A percentile compares a stretch with the other conserved stretches of the same genome.
Evolutionary conservation across 1,140 invertebrate genomes (phyloP).

Genomic region (Hylaeus anthracinus): DNA sequence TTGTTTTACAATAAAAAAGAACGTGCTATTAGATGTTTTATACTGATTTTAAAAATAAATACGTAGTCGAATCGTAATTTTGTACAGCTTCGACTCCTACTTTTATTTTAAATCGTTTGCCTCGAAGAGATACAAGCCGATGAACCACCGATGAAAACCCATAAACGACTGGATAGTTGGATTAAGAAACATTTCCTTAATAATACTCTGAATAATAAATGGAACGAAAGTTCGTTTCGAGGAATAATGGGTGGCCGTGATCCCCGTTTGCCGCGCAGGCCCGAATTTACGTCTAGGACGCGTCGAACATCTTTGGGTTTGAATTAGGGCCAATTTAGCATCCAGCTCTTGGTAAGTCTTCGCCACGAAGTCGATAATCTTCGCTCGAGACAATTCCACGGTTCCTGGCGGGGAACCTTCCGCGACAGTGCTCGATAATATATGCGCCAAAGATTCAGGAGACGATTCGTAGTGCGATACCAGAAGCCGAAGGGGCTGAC

Average conservation of each 20-base stretch:
- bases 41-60: too few species aligned
- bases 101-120: too few species aligned
- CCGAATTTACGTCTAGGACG: neutral
- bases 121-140: too few species aligned
- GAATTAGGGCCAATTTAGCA: constrained; percentile 25
- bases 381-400: constrained; percentile 30
- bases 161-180: too few species aligned
- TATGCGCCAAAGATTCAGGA: constrained; percentile 76
- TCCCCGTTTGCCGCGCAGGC: neutral
- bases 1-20: too few species aligned
- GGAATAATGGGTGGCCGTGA: too few species aligned
- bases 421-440: constrained; percentile 69
- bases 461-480: constrained; percentile 80
- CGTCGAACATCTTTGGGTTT: neutral
- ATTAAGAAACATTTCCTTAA: neutral
- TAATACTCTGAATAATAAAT: too few species aligned
- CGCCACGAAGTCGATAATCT: constrained; percentile 31
- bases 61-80: too few species aligned
- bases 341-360: neutral
- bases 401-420: constrained; percentile 37
- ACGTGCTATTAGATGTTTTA: too few species aligned
- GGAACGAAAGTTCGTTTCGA: too few species aligned
- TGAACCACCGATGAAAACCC: too few species aligned
- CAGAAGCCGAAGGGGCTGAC: constrained; percentile 66
- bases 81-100: too few species aligned